phyloP scores from a whole-genome alignment of 2,888 invertebrate species.

The Eudemis profundana region DNA sequence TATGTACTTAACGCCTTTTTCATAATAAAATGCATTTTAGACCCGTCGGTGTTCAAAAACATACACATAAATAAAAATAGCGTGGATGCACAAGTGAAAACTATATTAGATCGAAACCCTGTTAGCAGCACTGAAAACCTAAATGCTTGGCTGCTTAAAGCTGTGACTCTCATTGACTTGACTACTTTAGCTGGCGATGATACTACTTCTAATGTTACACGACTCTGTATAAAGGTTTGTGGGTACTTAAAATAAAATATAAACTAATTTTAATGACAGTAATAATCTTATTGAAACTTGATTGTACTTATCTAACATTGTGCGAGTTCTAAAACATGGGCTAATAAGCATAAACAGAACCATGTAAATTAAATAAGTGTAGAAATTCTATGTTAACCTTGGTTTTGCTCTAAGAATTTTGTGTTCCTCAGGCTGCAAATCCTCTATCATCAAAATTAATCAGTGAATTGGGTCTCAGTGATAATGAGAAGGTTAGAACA shows the following conservation, averaged over 20 bases:
- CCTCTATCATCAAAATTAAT: conserved; percentile 71
- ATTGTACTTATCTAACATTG: too few relatives aligned
- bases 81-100: conserved; percentile 68
- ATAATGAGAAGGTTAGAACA: conserved; percentile 82
- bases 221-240: conserved; percentile 92
- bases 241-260: too few relatives aligned
- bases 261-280: too few relatives aligned
- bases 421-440: conserved; percentile 79
- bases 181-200: conserved; percentile 96
- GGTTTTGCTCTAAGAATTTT: conserved; percentile 16
- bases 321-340: too few relatives aligned
- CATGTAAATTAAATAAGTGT: too few relatives aligned
- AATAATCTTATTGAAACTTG: too few relatives aligned
- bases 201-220: conserved; percentile 90
- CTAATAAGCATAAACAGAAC: too few relatives aligned
- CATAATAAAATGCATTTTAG: conserved; percentile 51
- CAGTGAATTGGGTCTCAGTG: conserved; percentile 61
- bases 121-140: conserved; percentile 81
- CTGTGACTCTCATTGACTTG: conserved; percentile 94
- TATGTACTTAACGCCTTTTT: background rate
- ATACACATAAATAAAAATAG: conserved; percentile 64
- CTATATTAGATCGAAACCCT: conserved; percentile 59
- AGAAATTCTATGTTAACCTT: too few relatives aligned
- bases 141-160: conserved; percentile 91
- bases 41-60: conserved; percentile 56